Base-by-base conservation (phyloP, 37 sponge, comb jelly and placozoan species). In the Petrosia ficiformis region DNA sequence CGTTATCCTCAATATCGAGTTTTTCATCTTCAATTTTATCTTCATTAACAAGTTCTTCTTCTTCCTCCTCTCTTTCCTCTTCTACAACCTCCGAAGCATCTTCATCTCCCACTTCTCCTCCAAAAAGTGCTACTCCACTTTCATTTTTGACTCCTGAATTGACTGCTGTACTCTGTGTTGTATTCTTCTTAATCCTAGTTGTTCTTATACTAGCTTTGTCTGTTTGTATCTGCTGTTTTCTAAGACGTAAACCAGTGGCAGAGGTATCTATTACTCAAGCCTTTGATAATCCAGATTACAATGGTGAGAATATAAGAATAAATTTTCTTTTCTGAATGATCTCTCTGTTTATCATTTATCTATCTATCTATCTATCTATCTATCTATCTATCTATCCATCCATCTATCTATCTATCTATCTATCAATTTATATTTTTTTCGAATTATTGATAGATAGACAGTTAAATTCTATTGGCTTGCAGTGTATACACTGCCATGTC, bases 101-200 rank as follows among this genome's bases (percentile, higher is more conserved):
- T 61, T n/a, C 28, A 26, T 61, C 63, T 61, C 63, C 63, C 6
- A 6, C 28, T 61, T n/a, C 28, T 61, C n/a, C 63, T 61, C 63
- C 63, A 26, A 6, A 5, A 6, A 26, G 54, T 48, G 54, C 14
- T 48, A 14, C 14, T 48, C 8, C 14, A 48, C 14, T 48, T 48
- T 8, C 8, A 48, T 8, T 19, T 48, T 14, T 48, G 14, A 19
- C 54, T 8, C 8, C 14, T 48, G 14, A 48, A 48, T 8, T 48
- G 8, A 14, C 14, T 48, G 54, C 54, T 19, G 54, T 48, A 19
- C 54, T 48, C 14, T 8, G 54, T 48, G 54, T 48, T 19, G 14
- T 48, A 48, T 8, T 48, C 14, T 19, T 48, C 54, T 14, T 48
- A 48, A 8, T 48, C 14, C 14, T 48, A 48, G 14, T 48, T 8